phyloP scores from a whole-genome alignment of 2,888 invertebrate genomes.

The Aphidius colemani region DNA sequence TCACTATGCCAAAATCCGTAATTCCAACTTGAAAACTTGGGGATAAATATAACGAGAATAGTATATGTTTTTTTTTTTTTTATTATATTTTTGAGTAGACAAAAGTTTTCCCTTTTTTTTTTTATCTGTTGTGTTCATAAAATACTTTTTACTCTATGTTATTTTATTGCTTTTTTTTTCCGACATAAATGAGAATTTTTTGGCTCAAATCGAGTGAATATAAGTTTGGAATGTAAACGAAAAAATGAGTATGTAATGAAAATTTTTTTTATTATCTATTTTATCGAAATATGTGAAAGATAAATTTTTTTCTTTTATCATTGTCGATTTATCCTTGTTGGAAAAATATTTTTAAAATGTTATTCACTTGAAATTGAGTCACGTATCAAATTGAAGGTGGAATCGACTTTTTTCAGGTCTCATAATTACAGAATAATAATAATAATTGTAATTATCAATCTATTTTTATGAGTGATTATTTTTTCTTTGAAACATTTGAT shows the following conservation, averaged over 20 bases:
- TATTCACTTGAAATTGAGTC: conserved; percentile 21
- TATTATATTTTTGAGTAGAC: too few relatives aligned
- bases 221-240: neutral
- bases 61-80: too few relatives aligned
- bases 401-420: conserved; percentile 15
- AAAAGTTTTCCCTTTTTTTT: too few relatives aligned
- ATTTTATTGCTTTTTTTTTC: too few relatives aligned
- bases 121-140: too few relatives aligned
- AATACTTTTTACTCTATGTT: too few relatives aligned
- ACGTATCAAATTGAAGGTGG: conserved; percentile 21
- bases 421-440: conserved; percentile 7
- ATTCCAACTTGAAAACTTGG: too few relatives aligned
- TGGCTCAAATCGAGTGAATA: neutral
- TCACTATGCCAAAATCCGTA: too few relatives aligned
- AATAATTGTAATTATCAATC: conserved; percentile 1
- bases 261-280: neutral
- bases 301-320: too few relatives aligned
- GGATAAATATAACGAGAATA: too few relatives aligned
- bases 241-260: neutral
- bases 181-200: too few relatives aligned
- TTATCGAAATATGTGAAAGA: neutral
- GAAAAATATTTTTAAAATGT: neutral
- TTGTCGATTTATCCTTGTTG: neutral
- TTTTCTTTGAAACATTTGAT: conserved; percentile 7
- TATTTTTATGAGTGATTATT: neutral